Conservation (phyloP, 2,113 vertebrate genomes). For the Epinephelus fuscoguttatus region DNA sequence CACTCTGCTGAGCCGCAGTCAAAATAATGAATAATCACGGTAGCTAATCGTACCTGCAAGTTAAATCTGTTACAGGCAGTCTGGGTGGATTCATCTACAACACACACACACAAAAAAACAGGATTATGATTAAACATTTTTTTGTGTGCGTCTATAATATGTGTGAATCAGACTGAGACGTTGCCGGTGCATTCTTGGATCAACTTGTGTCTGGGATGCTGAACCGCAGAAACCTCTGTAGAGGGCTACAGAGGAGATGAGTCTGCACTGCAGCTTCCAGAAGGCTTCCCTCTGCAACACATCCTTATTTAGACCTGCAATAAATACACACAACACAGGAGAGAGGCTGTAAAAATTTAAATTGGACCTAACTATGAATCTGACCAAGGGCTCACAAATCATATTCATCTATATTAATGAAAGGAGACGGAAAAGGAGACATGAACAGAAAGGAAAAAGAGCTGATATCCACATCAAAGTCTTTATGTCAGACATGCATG, state of each 20-base stretch:
- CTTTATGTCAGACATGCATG: conserved; percentile 12
- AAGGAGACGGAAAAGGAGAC: background rate
- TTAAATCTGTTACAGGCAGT: conserved; percentile 40
- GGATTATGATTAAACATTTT: conserved; percentile 35
- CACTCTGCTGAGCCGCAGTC: conserved; percentile 22
- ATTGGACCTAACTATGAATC: conserved; percentile 4
- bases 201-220: conserved; percentile 44
- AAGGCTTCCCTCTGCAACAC: conserved; percentile 38
- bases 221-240: conserved; percentile 48
- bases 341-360: conserved; percentile 8
- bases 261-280: conserved; percentile 50
- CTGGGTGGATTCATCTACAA: conserved; percentile 42
- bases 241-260: conserved; percentile 46
- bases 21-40: conserved; percentile 43
- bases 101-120: background rate
- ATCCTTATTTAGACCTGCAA: conserved; percentile 40
- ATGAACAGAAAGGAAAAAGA: background rate
- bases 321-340: background rate
- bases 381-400: conserved; percentile 9
- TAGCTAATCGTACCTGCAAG: conserved; percentile 42
- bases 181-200: conserved; percentile 30
- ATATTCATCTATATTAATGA: background rate
- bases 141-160: conserved; percentile 11
- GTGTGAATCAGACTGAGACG: conserved; percentile 36
- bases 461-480: conserved; percentile 8